These are phyloP conservation scores for Macrobrachium nipponense DNA, from an alignment of 1,140 invertebrate species.

Conservation along the genomic window DNA sequence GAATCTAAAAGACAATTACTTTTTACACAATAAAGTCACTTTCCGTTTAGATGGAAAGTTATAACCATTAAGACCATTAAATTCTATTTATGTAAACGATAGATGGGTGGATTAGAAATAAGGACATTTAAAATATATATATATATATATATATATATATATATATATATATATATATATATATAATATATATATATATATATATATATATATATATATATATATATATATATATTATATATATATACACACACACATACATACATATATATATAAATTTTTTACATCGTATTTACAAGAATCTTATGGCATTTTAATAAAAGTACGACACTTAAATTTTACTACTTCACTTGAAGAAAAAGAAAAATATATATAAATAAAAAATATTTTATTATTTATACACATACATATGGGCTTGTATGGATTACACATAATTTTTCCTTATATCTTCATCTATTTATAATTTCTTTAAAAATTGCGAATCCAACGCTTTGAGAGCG, in stretches of 20 bases:
- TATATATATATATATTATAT: not conserved
- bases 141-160: no score
- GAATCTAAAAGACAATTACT: not conserved
- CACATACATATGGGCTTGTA: not conserved
- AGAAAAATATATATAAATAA: not conserved
- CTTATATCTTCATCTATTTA: no score
- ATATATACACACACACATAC: not conserved
- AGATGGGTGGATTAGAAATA: not conserved
- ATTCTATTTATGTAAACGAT: no score
- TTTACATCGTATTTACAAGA: no score
- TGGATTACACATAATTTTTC: no score
- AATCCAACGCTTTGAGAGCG: no score
- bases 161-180: no score
- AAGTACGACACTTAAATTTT: no score
- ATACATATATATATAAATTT: conserved; percentile 6
- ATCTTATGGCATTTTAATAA: no score
- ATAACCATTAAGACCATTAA: no score
- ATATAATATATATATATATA: conserved; percentile 22
- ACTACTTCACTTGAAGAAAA: not conserved
- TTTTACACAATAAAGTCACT: not conserved
- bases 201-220: conserved; percentile 16
- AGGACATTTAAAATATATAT: not conserved
- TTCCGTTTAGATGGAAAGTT: no score
- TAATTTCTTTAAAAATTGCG: no score
- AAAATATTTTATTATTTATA: not conserved